Percentiles rank a stretch among this genome's conserved stretches.
These are phyloP conservation scores for Drosophila grimshawi DNA, from an alignment of 1,140 invertebrate species.

Conservation along the genomic window DNA sequence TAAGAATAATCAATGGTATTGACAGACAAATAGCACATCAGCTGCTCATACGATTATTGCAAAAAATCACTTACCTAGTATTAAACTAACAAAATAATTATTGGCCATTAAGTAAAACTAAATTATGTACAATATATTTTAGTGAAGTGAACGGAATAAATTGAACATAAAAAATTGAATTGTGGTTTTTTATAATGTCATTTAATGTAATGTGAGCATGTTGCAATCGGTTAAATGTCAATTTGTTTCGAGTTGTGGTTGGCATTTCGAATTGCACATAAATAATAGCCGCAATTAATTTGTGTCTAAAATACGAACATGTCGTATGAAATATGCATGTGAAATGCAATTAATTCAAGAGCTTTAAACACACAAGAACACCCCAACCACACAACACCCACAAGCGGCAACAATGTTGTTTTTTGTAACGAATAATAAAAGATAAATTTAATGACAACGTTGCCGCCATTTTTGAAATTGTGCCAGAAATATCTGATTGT, in stretches of 20 bases:
- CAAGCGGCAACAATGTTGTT: slow-evolving; percentile 48
- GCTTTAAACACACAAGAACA: slow-evolving; percentile 31
- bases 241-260: slow-evolving; percentile 11
- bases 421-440: slow-evolving; percentile 57
- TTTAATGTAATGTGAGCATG: not conserved
- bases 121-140: not conserved
- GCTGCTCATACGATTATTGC: not conserved
- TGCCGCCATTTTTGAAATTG: slow-evolving; percentile 70
- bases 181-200: no score
- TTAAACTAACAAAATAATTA: slow-evolving; percentile 4
- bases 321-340: slow-evolving; percentile 64
- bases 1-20: slow-evolving; percentile 41
- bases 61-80: not conserved
- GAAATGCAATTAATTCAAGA: slow-evolving; percentile 80
- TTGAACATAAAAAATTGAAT: not conserved
- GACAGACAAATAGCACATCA: not conserved
- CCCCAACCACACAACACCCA: slow-evolving; percentile 13
- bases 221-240: not conserved
- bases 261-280: slow-evolving; percentile 58
- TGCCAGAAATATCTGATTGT: slow-evolving; percentile 53
- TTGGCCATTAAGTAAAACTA: not conserved
- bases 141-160: not conserved
- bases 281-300: slow-evolving; percentile 76
- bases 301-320: slow-evolving; percentile 60
- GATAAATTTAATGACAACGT: slow-evolving; percentile 78